Percentiles rank a stretch among this genome's conserved stretches.
Conservation (phyloP, 2,888 invertebrate genomes). For the Deilephila porcellus region DNA sequence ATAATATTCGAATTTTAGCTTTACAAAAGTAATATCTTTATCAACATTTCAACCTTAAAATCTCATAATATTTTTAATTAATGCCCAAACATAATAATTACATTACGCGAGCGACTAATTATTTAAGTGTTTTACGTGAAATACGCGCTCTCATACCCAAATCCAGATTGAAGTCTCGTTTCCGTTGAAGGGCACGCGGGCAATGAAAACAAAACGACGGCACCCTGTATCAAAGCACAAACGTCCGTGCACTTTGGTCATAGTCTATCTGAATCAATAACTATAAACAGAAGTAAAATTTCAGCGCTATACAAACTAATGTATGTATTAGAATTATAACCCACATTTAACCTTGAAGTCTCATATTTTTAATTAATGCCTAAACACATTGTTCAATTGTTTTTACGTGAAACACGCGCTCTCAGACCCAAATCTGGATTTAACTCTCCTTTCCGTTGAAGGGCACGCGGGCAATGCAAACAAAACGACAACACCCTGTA, state of each 20-base stretch:
- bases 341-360: no score
- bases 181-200: conserved; percentile 41
- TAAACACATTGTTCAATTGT: neutral
- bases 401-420: no score
- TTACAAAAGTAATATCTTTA: no score
- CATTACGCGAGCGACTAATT: neutral
- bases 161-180: conserved; percentile 37
- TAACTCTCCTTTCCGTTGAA: conserved; percentile 41
- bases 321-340: no score
- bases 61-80: neutral
- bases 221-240: conserved; percentile 35
- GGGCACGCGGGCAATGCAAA: conserved; percentile 39
- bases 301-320: no score
- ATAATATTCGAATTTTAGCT: no score
- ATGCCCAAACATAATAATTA: neutral
- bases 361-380: no score
- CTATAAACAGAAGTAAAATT: no score
- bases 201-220: conserved; percentile 43
- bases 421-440: conserved; percentile 31
- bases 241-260: conserved; percentile 22
- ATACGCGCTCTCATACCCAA: neutral
- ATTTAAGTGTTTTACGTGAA: neutral
- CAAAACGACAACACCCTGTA: conserved; percentile 43
- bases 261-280: no score
- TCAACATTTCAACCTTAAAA: no score